Percentiles rank a stretch among this genome's conserved stretches.
phyloP scores from a whole-genome alignment of 2,113 vertebrate species.

The Panthera uncia region DNA sequence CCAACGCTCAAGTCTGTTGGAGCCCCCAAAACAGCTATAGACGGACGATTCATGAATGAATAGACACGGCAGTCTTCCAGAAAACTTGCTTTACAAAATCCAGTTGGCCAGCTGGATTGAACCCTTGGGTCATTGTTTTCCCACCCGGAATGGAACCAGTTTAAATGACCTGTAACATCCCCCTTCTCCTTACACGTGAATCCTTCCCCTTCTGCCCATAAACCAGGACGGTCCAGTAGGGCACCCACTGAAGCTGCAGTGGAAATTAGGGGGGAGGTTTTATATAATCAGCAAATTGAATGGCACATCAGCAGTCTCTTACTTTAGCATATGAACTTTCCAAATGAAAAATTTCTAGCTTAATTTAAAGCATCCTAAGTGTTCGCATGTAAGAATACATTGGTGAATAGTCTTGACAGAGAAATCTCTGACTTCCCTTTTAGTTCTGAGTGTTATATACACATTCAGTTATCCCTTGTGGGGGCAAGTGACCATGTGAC shows the following conservation, averaged over 20 bases:
- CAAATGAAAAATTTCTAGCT: neutral
- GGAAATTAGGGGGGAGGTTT: rapidly evolving
- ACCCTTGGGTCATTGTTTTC: neutral
- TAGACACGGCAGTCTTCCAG: neutral
- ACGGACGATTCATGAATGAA: neutral
- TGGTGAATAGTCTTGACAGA: rapidly evolving
- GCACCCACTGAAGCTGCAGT: rapidly evolving
- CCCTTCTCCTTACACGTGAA: rapidly evolving
- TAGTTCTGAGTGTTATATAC: rapidly evolving
- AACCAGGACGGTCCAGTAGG: neutral
- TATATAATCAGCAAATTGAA: rapidly evolving
- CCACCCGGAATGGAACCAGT: neutral
- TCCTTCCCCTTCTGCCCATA: rapidly evolving
- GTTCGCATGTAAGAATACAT: rapidly evolving
- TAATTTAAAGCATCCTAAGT: neutral
- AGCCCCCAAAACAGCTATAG: neutral
- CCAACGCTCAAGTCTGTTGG: rapidly evolving
- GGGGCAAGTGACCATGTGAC: neutral
- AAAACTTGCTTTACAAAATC: no score
- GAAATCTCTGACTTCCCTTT: neutral
- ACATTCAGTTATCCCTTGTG: rapidly evolving
- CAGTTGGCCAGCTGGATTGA: neutral
- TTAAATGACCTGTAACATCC: neutral
- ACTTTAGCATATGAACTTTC: neutral
- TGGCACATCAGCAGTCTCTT: rapidly evolving